These are phyloP conservation scores for Netelia inedita DNA, from an alignment of 2,888 invertebrate species.

Conservation along the genomic window DNA sequence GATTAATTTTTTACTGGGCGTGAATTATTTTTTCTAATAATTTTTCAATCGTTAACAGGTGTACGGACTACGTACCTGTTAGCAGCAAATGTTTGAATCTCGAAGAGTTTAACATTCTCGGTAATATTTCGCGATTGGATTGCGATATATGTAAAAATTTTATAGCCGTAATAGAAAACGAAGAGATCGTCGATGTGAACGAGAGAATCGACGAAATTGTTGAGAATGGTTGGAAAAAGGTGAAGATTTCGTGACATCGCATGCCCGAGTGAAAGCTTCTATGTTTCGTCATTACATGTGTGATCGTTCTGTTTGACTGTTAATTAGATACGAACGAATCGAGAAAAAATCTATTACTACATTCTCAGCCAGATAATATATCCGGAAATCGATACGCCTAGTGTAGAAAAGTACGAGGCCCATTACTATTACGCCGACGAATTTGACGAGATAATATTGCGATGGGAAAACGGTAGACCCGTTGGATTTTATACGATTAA, in stretches of 20 bases:
- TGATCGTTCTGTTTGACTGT: background rate
- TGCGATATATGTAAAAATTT: constrained; percentile 72
- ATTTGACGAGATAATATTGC: constrained; percentile 75
- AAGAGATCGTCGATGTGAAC: constrained; percentile 62
- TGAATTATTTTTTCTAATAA: background rate
- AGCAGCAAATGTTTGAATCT: constrained; percentile 75
- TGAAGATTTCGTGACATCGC: constrained; percentile 21
- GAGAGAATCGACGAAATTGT: constrained; percentile 59
- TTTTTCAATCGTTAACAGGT: constrained; percentile 52
- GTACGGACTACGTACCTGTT: constrained; percentile 81
- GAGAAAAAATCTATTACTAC: constrained; percentile 77
- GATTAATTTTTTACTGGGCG: background rate
- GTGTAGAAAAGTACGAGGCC: constrained; percentile 75
- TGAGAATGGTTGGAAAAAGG: constrained; percentile 72
- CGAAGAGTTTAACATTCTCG: constrained; percentile 65
- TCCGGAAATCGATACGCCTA: constrained; percentile 78
- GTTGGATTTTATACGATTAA: constrained; percentile 83
- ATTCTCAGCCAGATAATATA: constrained; percentile 80
- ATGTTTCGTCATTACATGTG: background rate
- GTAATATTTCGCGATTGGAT: constrained; percentile 72
- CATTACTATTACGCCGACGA: constrained; percentile 77
- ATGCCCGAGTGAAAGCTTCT: background rate
- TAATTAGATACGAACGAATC: constrained; percentile 74
- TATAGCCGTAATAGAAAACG: constrained; percentile 62
- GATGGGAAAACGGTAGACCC: constrained; percentile 79